These are phyloP conservation scores for Alloscopus bannaensis DNA, from an alignment of 2,888 invertebrate genomes.

Conservation along the genomic window DNA sequence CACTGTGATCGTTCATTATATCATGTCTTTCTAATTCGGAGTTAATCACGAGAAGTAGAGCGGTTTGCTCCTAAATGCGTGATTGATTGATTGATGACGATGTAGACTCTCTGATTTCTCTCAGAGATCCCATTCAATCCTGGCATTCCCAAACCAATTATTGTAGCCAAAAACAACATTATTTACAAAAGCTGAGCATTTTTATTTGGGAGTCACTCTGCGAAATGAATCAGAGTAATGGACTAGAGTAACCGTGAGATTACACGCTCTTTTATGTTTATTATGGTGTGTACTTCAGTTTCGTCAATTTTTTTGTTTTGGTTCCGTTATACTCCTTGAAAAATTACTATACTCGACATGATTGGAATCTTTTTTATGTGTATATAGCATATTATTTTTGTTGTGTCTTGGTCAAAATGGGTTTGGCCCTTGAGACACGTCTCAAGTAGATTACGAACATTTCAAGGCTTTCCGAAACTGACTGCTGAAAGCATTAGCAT, in stretches of 20 bases:
- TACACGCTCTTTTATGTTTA: constrained; percentile 4
- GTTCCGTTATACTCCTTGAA: not conserved
- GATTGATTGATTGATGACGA: constrained; percentile 36
- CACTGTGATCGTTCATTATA: not conserved
- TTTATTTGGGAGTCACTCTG: constrained; percentile 4
- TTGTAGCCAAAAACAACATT: constrained; percentile 35
- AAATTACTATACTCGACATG: too few species aligned
- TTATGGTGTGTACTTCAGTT: not conserved
- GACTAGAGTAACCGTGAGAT: constrained; percentile 5
- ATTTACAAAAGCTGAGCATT: not conserved
- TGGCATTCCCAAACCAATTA: constrained; percentile 23
- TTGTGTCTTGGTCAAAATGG: constrained; percentile 20
- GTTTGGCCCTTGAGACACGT: constrained; percentile 36
- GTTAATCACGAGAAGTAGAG: not conserved
- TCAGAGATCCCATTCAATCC: not conserved
- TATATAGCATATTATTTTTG: not conserved
- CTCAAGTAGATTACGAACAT: constrained; percentile 44
- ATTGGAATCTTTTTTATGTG: too few species aligned
- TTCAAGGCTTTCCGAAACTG: constrained; percentile 14
- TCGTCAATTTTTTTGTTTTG: not conserved
- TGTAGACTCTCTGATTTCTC: not conserved
- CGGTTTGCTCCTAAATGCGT: not conserved
- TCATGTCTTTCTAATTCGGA: not conserved
- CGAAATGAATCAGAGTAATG: constrained; percentile 25
- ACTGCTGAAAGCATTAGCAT: constrained; percentile 52